Conservation (phyloP, 2,113 vertebrate genomes). For the Synodontis membranacea region DNA sequence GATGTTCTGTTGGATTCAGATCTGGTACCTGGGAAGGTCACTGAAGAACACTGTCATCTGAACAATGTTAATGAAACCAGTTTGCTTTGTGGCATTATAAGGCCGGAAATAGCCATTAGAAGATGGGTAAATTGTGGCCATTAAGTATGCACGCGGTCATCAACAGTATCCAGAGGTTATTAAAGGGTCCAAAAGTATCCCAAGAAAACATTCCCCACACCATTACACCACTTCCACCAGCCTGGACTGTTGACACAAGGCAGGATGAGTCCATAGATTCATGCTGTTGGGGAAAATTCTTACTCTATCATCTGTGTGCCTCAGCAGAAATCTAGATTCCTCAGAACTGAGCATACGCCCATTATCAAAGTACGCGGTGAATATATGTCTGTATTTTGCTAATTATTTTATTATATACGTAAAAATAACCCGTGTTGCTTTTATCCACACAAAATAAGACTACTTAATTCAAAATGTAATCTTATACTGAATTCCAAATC, state of each 20-base stretch:
- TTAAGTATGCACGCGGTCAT: background rate
- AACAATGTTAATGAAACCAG: background rate
- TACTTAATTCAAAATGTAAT: background rate
- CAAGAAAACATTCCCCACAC: background rate
- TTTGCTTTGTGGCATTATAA: background rate
- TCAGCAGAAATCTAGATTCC: background rate
- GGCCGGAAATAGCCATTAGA: background rate
- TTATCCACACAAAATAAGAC: background rate
- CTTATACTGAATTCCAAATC: background rate
- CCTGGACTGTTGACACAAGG: background rate
- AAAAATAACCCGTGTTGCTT: background rate
- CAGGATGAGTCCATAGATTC: background rate
- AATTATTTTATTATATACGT: background rate
- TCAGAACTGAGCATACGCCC: too few relatives aligned
- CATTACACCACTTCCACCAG: background rate
- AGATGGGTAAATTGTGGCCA: background rate
- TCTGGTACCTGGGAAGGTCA: background rate
- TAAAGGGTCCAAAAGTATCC: background rate
- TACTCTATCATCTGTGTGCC: background rate
- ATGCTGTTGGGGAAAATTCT: background rate
- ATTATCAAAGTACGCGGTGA: background rate
- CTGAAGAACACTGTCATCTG: background rate
- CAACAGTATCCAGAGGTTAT: background rate
- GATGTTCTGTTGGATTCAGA: background rate
- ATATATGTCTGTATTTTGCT: background rate